phyloP scores from a whole-genome alignment of 1,140 invertebrate species.

The Pseudomyrmex sp. region DNA sequence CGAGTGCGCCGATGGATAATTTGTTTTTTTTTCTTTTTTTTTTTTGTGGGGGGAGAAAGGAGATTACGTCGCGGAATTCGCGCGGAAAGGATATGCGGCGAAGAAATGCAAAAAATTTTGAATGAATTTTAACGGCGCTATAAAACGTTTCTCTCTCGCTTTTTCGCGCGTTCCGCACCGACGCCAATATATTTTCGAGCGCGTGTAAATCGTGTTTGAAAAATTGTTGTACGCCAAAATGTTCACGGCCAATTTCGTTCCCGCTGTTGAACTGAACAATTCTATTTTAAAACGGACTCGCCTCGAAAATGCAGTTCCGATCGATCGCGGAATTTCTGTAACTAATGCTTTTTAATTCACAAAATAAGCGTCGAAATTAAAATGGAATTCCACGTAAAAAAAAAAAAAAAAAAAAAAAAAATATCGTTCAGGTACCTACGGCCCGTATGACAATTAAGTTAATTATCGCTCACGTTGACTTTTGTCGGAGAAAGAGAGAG shows the following conservation, averaged over 20 bases:
- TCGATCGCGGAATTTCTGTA: conserved; percentile 58
- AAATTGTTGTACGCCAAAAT: conserved; percentile 45
- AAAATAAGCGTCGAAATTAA: conserved; percentile 15
- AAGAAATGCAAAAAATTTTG: too few relatives aligned
- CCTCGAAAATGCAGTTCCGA: conserved; percentile 26
- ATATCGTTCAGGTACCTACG: background rate
- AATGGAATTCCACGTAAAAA: background rate
- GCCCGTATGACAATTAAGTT: conserved; percentile 35
- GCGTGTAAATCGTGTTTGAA: conserved; percentile 50
- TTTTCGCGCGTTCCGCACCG: background rate
- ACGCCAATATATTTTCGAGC: conserved; percentile 43
- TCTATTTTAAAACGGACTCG: conserved; percentile 43
- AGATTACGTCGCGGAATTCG: too few relatives aligned
- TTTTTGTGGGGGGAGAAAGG: too few relatives aligned
- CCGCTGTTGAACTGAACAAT: conserved; percentile 38
- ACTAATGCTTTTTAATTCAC: conserved; percentile 38
- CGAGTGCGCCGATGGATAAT: too few relatives aligned
- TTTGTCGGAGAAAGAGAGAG: background rate
- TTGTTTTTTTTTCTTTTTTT: too few relatives aligned
- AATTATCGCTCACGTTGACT: conserved; percentile 33
- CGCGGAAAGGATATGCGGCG: too few relatives aligned
- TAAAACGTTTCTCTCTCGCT: background rate
- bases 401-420: conserved; percentile 6
- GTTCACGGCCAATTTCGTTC: conserved; percentile 62
- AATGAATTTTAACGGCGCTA: background rate